Base-by-base conservation (phyloP, 1,140 invertebrate species). In the Stratiolaelaps scimitus region DNA sequence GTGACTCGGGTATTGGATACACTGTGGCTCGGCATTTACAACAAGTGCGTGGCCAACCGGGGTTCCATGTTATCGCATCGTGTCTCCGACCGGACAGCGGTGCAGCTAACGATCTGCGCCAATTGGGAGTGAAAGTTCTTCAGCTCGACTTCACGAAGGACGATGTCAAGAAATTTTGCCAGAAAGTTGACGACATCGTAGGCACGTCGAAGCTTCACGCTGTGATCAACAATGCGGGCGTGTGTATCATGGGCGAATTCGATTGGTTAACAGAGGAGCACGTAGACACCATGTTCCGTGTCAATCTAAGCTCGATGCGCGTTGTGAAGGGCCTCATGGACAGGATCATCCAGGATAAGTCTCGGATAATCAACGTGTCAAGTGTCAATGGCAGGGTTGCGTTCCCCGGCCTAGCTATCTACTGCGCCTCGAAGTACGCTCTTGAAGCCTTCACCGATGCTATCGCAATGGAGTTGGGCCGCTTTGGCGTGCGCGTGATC, bases 211-310 rank as follows among this genome's bases (percentile, higher is more conserved):
- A 34, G 15, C 23, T 87, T 44, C 82, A 79, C 71, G 83, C 83
- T 0, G 68, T 93, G 10, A 79, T 93, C 0, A 91, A 92, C 71
- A 93, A 93, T 75, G 90, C 89, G 1, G 92, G 89, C 0, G 80
- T 92, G 1, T 89, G 90, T 82, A 81, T 85, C 17, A 86, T 89
- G 70, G 91, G 89, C 0, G 87, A 92, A 74, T 87, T 87, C 71
- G 90, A 93, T 74, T 93, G 91, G 86, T 84, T 85, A 76, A 83
- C 86, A 1, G 74, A 81, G 28, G 72, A 78, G 5, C 83, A 90
- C 70, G 82, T 85, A 30, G 75, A 81, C 60, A 72, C 80, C 30
- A 84, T 89, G 67, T 78, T 95, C 48, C 80, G 87, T 43, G 84
- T 94, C 1, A 97, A 96, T 79, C 69, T 87, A 30, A 92, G 92